A percentile compares a stretch with the other conserved stretches of the same genome.
phyloP scores from a whole-genome alignment of 2,888 invertebrate genomes.

The Seira sanloemensis region DNA sequence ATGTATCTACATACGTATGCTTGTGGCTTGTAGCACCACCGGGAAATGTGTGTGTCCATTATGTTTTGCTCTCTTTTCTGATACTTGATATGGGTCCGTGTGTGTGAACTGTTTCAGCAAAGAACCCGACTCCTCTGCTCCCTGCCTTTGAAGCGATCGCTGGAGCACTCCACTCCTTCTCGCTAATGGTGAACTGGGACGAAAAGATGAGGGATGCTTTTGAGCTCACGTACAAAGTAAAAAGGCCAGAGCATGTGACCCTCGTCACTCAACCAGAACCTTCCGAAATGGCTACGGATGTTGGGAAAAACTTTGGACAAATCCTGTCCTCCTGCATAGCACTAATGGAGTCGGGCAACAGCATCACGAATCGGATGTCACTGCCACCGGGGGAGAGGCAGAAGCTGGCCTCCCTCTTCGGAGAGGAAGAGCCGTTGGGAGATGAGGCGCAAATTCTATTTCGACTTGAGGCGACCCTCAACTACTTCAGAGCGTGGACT shows the following conservation, averaged over 20 bases:
- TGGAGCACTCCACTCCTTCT: slow-evolving; percentile 70
- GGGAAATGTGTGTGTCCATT: neutral
- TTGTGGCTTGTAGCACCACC: neutral
- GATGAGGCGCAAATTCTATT: slow-evolving; percentile 72
- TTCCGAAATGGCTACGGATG: slow-evolving; percentile 68
- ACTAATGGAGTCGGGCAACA: slow-evolving; percentile 65
- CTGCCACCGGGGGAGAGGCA: slow-evolving; percentile 44
- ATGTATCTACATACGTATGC: too few species aligned
- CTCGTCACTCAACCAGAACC: slow-evolving; percentile 59
- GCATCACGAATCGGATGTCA: slow-evolving; percentile 38
- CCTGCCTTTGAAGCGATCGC: slow-evolving; percentile 67
- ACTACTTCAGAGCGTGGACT: slow-evolving; percentile 72
- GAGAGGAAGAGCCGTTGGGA: slow-evolving; percentile 69
- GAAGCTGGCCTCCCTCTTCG: slow-evolving; percentile 26
- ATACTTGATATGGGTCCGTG: neutral
- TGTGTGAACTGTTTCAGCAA: slow-evolving; percentile 28
- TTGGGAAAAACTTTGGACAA: slow-evolving; percentile 70
- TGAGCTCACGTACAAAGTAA: slow-evolving; percentile 65
- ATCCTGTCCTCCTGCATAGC: slow-evolving; percentile 66
- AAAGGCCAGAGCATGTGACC: slow-evolving; percentile 72
- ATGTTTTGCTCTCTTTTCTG: neutral
- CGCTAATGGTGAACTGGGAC: slow-evolving; percentile 72
- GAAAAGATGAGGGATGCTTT: slow-evolving; percentile 70
- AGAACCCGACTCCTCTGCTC: slow-evolving; percentile 49
- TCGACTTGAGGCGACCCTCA: slow-evolving; percentile 71